Base-by-base conservation (phyloP, 1,140 invertebrate genomes). In the Riptortus pedestris region DNA sequence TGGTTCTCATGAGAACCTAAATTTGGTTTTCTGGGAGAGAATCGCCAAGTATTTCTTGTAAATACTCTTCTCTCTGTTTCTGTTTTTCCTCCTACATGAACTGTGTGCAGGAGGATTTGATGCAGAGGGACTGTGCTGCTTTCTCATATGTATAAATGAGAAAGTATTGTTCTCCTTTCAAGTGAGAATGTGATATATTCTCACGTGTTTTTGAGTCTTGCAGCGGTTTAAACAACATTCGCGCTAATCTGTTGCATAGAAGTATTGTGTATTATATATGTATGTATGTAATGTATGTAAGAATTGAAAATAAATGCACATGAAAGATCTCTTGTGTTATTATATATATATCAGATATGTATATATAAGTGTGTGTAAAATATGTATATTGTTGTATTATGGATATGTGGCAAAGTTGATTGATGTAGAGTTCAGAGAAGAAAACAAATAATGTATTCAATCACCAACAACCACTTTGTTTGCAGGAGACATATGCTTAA, bases 41-140 rank as follows among this genome's bases (percentile, higher is more conserved):
- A 58, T 22, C 26, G 47, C 28, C 18, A 60, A 65, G 59, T 60
- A 65, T 65, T 65, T 60, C 64, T 47, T 60, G 63, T 65, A 51
- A 65, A 65, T 65, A 65, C 57, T 65, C 38, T 47, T 24, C 45
- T 47, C 45, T 47, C 18, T 55, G 51, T 55, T 55, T 55, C 51
- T 55, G 51, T 55, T 55, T 55, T 26, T 1, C 51, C 51, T 55
- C 51, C 51, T 16, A 24, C 16, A 24, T 55, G 20, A 38, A 5
- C 14, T 38, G 5, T 14, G 14, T 55, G 14, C 26, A 24, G 51
- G 51, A 55, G 51, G 51, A 24, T 22, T 38, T 26, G 24, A 26
- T 55, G 14, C 51, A 24, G 24, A 24, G 51, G 51, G 24, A 24
- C 51, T 55, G 51, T 24, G 51, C 18, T 24, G 24, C 24, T 14